Conservation (phyloP, 2,113 vertebrate genomes). For the Xenotilapia flavipinnis region DNA sequence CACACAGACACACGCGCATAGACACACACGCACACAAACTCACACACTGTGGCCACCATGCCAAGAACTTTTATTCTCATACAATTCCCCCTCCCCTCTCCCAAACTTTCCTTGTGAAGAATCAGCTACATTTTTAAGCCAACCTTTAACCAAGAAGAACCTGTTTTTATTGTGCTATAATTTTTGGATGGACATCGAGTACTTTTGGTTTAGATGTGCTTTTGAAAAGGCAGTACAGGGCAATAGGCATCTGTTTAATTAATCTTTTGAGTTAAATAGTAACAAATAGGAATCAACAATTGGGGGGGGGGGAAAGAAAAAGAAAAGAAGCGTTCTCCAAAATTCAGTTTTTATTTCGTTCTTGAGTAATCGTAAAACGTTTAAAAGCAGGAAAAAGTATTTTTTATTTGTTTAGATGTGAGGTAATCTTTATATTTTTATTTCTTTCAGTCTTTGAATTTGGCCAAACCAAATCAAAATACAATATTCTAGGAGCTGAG, state of each 20-base stretch:
- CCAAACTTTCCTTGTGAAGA: neutral
- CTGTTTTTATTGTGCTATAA: neutral
- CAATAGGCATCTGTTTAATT: neutral
- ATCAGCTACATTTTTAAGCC: neutral
- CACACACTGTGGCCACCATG: neutral
- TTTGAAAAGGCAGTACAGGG: neutral
- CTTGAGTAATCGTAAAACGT: neutral
- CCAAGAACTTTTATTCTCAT: conserved; percentile 14
- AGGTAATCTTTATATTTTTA: neutral
- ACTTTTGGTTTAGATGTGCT: neutral
- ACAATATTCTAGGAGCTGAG: neutral
- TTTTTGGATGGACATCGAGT: neutral
- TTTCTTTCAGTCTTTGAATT: neutral
- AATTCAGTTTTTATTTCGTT: neutral
- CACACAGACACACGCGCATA: neutral
- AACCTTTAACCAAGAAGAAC: neutral
- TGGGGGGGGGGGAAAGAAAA: rapidly evolving
- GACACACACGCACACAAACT: neutral
- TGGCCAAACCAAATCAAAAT: neutral
- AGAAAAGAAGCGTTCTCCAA: neutral
- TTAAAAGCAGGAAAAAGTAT: neutral
- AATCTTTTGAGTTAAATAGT: neutral
- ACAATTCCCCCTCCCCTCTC: neutral
- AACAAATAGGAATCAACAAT: neutral
- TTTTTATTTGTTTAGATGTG: neutral